Conservation (phyloP, 2,888 invertebrate species). For the Aradus depressus region DNA sequence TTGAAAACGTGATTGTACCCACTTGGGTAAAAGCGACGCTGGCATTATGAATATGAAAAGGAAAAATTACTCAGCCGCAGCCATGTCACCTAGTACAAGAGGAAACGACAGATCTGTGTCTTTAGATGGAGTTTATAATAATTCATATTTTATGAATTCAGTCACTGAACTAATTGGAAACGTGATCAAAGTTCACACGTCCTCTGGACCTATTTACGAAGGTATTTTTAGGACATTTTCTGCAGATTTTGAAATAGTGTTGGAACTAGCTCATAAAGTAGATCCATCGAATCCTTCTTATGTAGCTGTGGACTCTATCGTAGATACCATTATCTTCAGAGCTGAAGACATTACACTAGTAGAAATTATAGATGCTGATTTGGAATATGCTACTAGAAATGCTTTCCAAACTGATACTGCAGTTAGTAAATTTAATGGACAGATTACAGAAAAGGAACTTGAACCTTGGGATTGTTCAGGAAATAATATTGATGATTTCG, state of each 20-base stretch:
- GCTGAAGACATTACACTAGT: slow-evolving; percentile 74
- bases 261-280: slow-evolving; percentile 77
- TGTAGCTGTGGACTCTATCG: slow-evolving; percentile 55
- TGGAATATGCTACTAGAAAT: slow-evolving; percentile 70
- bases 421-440: slow-evolving; percentile 76
- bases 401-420: slow-evolving; percentile 31
- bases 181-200: slow-evolving; percentile 65
- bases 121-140: slow-evolving; percentile 79
- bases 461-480: slow-evolving; percentile 74
- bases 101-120: slow-evolving; percentile 47
- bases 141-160: slow-evolving; percentile 82
- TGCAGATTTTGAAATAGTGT: slow-evolving; percentile 72
- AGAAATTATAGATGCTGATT: slow-evolving; percentile 70
- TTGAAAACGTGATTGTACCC: no score
- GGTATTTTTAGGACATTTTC: slow-evolving; percentile 86
- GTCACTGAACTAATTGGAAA: slow-evolving; percentile 76
- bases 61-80: no score
- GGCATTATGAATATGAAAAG: no score
- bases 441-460: slow-evolving; percentile 62
- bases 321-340: slow-evolving; percentile 73
- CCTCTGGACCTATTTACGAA: slow-evolving; percentile 75
- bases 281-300: slow-evolving; percentile 48
- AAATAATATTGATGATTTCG: slow-evolving; percentile 51
- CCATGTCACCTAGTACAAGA: slow-evolving; percentile 56
- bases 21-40: no score